A percentile compares a stretch with the other conserved stretches of the same genome.
These are phyloP conservation scores for Carlito syrichta DNA, from an alignment of 2,113 vertebrate species.

Conservation along the genomic window DNA sequence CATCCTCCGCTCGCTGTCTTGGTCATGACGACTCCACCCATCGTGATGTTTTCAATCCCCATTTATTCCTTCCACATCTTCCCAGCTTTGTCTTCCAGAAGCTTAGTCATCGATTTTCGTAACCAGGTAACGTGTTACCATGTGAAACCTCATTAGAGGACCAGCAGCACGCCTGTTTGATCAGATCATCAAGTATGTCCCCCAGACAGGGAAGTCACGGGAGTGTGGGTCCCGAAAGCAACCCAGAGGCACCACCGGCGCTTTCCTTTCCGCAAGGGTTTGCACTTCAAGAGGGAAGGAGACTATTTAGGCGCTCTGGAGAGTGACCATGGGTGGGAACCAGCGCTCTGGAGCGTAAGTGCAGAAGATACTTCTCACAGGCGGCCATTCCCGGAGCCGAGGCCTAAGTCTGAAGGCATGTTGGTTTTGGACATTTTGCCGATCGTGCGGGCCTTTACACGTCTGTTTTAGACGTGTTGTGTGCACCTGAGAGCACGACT, in stretches of 20 bases:
- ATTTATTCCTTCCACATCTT: background rate
- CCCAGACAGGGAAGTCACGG: background rate
- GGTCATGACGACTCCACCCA: background rate
- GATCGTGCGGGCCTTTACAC: no score
- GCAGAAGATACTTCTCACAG: no score
- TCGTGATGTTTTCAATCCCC: background rate
- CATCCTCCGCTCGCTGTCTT: background rate
- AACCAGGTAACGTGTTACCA: background rate
- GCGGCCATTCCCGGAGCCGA: no score
- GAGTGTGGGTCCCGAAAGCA: background rate
- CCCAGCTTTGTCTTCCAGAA: background rate
- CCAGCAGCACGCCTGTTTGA: no score
- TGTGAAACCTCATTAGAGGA: background rate
- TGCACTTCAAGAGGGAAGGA: background rate
- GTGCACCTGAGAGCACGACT: background rate
- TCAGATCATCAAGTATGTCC: background rate
- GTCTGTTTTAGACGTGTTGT: background rate
- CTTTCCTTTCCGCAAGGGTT: background rate
- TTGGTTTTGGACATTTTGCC: background rate
- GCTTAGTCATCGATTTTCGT: background rate
- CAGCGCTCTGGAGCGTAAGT: no score
- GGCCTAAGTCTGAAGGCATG: background rate
- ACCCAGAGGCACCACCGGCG: background rate
- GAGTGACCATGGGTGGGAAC: no score
- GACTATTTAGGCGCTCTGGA: no score